Base-by-base conservation (phyloP, 2,797 vertebrate genomes). In the Microchirus variegatus region DNA sequence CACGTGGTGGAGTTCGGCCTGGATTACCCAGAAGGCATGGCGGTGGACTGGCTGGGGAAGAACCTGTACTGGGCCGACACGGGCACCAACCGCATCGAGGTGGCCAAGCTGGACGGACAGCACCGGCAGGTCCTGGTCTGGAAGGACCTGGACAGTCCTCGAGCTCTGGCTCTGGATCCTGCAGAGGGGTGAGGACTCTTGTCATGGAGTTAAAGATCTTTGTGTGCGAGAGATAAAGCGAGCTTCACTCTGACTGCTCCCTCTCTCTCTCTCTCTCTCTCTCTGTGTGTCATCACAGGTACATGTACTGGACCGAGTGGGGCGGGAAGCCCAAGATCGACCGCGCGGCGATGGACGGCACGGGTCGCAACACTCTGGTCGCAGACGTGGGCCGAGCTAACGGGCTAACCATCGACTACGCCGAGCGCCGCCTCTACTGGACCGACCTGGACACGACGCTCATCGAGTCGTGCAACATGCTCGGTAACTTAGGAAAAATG, bases 221-320 rank as follows among this genome's bases (percentile, higher is more conserved):
- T 31, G 31, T 31, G 5, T 31, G 5, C 8, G 31, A 31, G 17
- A n/a, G n/a, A 9, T 44, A 44, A n/a, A 44, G 8, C n/a, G n/a
- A 44, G 43, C n/a, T 44, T n/a, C 3, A 9, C n/a, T 9, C 17
- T 10, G 44, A 46, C 46, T 11, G 4, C 5, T 9, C 16, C 9
- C 17, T 10, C 46, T 5, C 3, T 14, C n/a, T n/a, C n/a, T n/a
- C n/a, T n/a, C n/a, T n/a, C n/a, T n/a, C n/a, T n/a, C n/a, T n/a
- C n/a, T n/a, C 13, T 48, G 13, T 38, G 10, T n/a, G 10, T 57
- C 10, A 50, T 45, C 31, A 3, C 83, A 99, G 97, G 17, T 99
- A 97, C 87, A 99, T 99, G 97, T 99, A 99, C 85, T 99, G 97
- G 97, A 98, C 97, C 0, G 97, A 99, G 71, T 99, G 97, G 97